phyloP scores from a whole-genome alignment of 2,888 invertebrate genomes.

The Drosophila limbata region DNA sequence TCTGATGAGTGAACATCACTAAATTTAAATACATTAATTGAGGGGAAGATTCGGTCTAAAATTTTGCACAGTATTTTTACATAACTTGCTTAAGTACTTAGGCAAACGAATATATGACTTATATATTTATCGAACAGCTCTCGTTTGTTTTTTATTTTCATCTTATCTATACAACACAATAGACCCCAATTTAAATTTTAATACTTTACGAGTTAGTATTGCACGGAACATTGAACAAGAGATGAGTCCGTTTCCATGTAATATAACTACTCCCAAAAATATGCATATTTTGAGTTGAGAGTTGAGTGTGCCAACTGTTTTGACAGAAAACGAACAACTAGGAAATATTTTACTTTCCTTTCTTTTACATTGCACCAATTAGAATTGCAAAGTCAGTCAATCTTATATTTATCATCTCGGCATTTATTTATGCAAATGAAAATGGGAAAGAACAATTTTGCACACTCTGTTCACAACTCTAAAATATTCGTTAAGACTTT shows the following conservation, averaged over 20 bases:
- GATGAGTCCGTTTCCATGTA: background rate
- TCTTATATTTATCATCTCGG: background rate
- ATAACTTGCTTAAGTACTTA: background rate
- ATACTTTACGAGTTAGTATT: background rate
- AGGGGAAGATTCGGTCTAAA: background rate
- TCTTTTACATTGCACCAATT: slow-evolving; percentile 22
- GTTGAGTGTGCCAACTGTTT: slow-evolving; percentile 1
- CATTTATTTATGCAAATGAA: slow-evolving; percentile 23
- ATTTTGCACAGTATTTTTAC: background rate
- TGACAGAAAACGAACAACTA: slow-evolving; percentile 14
- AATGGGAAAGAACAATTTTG: slow-evolving; percentile 1
- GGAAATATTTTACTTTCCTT: slow-evolving; percentile 21
- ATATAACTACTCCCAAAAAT: background rate
- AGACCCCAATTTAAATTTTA: background rate
- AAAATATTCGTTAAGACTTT: slow-evolving; percentile 34
- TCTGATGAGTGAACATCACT: too few species aligned
- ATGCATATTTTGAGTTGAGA: too few species aligned
- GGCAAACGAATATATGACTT: background rate
- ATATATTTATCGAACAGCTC: background rate
- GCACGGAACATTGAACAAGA: background rate
- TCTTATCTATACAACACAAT: background rate
- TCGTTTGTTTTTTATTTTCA: background rate
- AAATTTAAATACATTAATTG: too few species aligned
- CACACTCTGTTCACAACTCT: slow-evolving; percentile 16
- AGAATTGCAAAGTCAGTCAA: slow-evolving; percentile 8